phyloP scores from a whole-genome alignment of 2,113 vertebrate genomes.

The Seriola aureovittata region DNA sequence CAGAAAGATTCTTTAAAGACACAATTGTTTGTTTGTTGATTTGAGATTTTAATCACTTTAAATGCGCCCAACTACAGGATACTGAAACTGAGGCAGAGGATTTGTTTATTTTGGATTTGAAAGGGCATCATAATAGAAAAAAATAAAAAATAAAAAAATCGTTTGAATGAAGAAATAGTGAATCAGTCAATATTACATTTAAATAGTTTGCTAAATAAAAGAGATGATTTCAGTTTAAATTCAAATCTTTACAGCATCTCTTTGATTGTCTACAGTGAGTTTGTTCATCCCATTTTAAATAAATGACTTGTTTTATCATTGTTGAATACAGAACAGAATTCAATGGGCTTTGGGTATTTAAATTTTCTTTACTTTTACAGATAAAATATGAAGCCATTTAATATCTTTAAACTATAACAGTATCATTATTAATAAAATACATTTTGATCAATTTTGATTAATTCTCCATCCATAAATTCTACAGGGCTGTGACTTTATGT shows the following conservation, averaged over 20 bases:
- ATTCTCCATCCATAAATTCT: background rate
- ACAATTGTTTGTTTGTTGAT: background rate
- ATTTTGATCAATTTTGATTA: background rate
- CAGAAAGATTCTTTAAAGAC: background rate
- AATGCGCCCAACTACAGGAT: background rate
- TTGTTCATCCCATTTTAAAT: background rate
- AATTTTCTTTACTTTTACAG: background rate
- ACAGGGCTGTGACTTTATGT: conserved; percentile 30
- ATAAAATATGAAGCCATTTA: background rate
- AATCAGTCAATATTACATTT: background rate
- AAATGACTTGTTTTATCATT: background rate
- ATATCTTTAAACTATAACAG: background rate
- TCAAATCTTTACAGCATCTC: background rate
- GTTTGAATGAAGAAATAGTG: background rate
- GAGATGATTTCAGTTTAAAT: background rate
- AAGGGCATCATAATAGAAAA: background rate
- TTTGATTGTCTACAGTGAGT: background rate
- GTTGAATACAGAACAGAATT: background rate
- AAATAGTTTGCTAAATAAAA: no score
- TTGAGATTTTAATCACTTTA: background rate
- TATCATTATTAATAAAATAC: background rate
- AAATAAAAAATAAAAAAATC: background rate
- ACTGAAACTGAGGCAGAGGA: background rate
- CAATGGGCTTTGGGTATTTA: background rate
- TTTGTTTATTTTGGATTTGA: background rate